Evolutionary conservation across 2,888 invertebrate species (phyloP).

Genomic region (Trichopoda pennipes): DNA sequence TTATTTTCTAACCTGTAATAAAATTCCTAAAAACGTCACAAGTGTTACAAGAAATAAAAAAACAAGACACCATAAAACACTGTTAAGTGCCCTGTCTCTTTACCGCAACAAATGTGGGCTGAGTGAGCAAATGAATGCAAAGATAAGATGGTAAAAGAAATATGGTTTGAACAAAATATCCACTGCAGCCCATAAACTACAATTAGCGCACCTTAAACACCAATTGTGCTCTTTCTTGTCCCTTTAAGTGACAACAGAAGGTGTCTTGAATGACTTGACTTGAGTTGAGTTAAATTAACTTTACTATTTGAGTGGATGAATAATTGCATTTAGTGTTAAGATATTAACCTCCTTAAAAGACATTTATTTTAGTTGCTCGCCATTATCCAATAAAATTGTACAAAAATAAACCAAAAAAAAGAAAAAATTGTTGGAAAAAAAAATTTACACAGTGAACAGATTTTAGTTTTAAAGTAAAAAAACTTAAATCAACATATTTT

Average conservation of each 20-base stretch:
- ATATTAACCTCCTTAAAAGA: slow-evolving; percentile 48
- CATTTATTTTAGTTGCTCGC: slow-evolving; percentile 39
- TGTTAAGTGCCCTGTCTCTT: slow-evolving; percentile 53
- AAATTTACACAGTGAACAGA: not conserved
- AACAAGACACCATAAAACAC: slow-evolving; percentile 26
- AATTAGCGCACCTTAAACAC: not conserved
- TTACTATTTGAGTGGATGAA: slow-evolving; percentile 45
- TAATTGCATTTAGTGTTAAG: slow-evolving; percentile 58
- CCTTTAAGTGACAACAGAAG: slow-evolving; percentile 49
- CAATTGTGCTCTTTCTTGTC: slow-evolving; percentile 16
- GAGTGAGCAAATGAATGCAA: slow-evolving; percentile 18
- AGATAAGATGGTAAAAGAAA: slow-evolving; percentile 12
- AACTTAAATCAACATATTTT: not conserved
- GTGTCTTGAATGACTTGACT: slow-evolving; percentile 37
- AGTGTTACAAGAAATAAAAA: slow-evolving; percentile 18
- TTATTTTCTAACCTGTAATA: not conserved
- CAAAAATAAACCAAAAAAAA: not conserved
- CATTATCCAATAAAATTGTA: not conserved
- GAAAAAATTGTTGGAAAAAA: not conserved
- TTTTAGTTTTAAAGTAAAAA: not conserved
- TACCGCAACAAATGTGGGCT: slow-evolving; percentile 37
- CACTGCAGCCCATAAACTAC: slow-evolving; percentile 38
- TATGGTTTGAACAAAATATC: slow-evolving; percentile 40
- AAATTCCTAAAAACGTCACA: slow-evolving; percentile 12
- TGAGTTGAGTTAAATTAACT: slow-evolving; percentile 34